A percentile compares a stretch with the other conserved stretches of the same genome.
phyloP scores from a whole-genome alignment of 2,113 vertebrate genomes.

The Bombycilla garrulus region DNA sequence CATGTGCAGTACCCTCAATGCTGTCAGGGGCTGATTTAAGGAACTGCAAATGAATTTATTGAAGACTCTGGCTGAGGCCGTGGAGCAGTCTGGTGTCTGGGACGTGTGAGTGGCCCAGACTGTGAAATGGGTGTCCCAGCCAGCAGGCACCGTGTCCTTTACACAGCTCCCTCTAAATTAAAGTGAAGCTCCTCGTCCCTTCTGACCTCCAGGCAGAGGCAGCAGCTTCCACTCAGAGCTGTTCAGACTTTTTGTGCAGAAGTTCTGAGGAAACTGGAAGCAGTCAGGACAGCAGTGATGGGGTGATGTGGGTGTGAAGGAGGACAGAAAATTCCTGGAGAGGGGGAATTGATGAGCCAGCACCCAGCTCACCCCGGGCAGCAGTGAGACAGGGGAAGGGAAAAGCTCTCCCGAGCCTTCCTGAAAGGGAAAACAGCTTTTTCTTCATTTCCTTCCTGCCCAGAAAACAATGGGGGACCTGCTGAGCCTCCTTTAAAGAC shows the following conservation, averaged over 20 bases:
- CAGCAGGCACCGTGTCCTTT: background rate
- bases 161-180: background rate
- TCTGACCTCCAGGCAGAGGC: background rate
- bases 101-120: conserved; percentile 2
- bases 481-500: background rate
- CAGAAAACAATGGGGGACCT: conserved; percentile 6
- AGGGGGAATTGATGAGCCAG: background rate
- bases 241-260: fast-evolving
- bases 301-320: background rate
- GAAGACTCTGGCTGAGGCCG: background rate
- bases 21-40: conserved; percentile 45
- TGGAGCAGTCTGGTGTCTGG: conserved; percentile 26
- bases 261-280: background rate
- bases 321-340: background rate
- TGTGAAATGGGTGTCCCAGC: background rate
- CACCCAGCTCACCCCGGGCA: background rate
- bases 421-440: conserved; percentile 1
- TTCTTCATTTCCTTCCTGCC: background rate
- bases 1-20: background rate
- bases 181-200: background rate
- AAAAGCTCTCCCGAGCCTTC: background rate
- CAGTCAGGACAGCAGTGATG: background rate
- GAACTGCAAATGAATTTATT: conserved; percentile 21
- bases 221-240: background rate
- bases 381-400: background rate